These are phyloP conservation scores for Diabrotica undecimpunctata DNA, from an alignment of 1,140 invertebrate species.

Conservation along the genomic window DNA sequence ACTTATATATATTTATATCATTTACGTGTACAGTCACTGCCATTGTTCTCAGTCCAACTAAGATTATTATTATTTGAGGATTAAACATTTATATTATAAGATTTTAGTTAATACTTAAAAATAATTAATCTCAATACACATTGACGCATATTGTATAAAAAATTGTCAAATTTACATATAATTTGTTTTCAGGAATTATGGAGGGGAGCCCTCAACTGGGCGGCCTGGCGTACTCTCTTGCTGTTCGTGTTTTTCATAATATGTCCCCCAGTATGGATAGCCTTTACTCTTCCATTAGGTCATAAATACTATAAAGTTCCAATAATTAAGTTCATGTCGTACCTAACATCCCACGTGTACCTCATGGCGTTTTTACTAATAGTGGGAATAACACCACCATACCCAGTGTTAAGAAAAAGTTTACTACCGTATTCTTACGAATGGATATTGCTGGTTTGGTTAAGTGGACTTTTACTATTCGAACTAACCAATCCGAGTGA, in stretches of 20 bases:
- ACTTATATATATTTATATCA: too few species aligned
- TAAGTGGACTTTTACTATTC: slow-evolving; percentile 91
- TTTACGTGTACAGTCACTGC: too few species aligned
- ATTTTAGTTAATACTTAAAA: too few species aligned
- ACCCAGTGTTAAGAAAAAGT: slow-evolving; percentile 69
- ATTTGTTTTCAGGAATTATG: slow-evolving; percentile 77
- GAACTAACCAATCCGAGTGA: slow-evolving; percentile 96
- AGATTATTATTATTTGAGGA: too few species aligned
- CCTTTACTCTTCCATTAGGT: slow-evolving; percentile 91
- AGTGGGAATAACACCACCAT: slow-evolving; percentile 87
- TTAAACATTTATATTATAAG: too few species aligned
- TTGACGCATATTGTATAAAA: too few species aligned
- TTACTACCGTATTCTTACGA: slow-evolving; percentile 89
- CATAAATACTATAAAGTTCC: slow-evolving; percentile 95
- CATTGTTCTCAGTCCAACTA: too few species aligned
- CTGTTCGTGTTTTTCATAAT: slow-evolving; percentile 89
- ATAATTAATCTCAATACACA: too few species aligned
- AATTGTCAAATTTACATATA: not conserved
- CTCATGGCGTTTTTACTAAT: slow-evolving; percentile 89
- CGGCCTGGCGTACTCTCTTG: slow-evolving; percentile 88
- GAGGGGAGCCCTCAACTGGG: slow-evolving; percentile 94
- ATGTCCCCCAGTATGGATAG: slow-evolving; percentile 93
- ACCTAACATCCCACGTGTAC: slow-evolving; percentile 96
- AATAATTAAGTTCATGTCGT: slow-evolving; percentile 99
- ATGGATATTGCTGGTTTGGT: slow-evolving; percentile 92